These are phyloP conservation scores for Rhinopomastus cyanomelas DNA, from an alignment of 2,113 vertebrate genomes.

Conservation along the genomic window DNA sequence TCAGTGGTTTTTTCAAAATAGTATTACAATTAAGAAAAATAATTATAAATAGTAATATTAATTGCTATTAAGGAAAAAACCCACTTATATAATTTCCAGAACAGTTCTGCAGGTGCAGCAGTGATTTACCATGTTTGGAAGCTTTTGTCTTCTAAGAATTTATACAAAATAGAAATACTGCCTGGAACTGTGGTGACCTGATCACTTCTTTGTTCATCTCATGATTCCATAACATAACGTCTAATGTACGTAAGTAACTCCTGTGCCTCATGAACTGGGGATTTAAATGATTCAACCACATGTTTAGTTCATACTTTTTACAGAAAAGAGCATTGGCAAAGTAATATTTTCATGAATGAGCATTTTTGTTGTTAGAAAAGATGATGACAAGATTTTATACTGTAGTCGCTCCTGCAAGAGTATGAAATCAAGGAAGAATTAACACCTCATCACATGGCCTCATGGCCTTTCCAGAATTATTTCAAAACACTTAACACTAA, in stretches of 20 bases:
- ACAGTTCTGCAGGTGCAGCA: neutral
- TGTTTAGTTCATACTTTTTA: neutral
- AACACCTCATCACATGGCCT: neutral
- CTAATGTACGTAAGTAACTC: constrained; percentile 21
- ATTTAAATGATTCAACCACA: neutral
- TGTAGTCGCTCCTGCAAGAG: neutral
- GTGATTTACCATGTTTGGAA: neutral
- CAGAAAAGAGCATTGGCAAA: no score
- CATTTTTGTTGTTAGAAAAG: neutral
- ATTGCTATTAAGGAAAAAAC: no score
- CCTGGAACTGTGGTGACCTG: neutral
- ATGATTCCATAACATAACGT: neutral
- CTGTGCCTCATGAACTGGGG: neutral
- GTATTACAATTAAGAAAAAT: neutral
- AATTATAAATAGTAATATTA: no score
- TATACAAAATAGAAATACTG: neutral
- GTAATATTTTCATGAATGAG: neutral
- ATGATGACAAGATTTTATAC: neutral
- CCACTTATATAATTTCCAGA: no score
- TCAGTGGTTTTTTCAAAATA: neutral
- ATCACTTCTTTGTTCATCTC: neutral
- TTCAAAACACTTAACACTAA: neutral
- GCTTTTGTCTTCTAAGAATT: constrained; percentile 21
- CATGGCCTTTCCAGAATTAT: neutral
- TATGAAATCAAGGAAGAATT: neutral